Evolutionary conservation across 2,888 invertebrate species (phyloP), one percentile per base, ranked within the genome.

Genomic region (Eristalinus sepulchralis): DNA sequence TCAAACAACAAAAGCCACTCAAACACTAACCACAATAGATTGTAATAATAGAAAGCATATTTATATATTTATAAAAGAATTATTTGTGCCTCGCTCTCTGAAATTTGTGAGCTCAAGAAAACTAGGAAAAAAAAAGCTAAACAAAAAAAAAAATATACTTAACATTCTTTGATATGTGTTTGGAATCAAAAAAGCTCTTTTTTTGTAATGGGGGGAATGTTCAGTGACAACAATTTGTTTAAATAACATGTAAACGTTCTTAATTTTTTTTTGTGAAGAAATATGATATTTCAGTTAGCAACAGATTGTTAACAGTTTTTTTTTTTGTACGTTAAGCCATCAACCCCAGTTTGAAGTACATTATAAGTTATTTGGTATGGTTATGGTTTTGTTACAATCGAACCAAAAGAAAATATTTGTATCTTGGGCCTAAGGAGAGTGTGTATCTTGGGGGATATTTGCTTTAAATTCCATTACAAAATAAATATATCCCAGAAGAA

Each of bases 1-100:
- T 34, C n/a, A 67, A 67, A 64, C 39, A 31, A 67, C 10, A 22
- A 57, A 62, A 60, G 66, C 67, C 22, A 68, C 67, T 63, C 63
- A 78, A 36, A 62, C 53, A 63, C 11, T 33, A 73, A 20, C 9
- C 10, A 59, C 70, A 68, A 68, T 24, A 64, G 20, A 68, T 36
- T 33, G 34, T 34, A 64, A 11, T 53, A 34, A 63, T 63, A 34
- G 17, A 59, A 79, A 62, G 11, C 60, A 62, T 73, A 71, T 73
- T 73, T 67, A 73, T 64, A 81, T 70, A 81, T 81, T 70, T 81
- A 75, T 70, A 81, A 71, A 55, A 39, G 33, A 75, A 81, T 81
- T 81, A 81, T 75, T 81, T 81, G 81, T 81, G 68, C 81, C 68
- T 81, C 81, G 81, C 73, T 73, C 66, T 71, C 53, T 62, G 62